phyloP scores from a whole-genome alignment of 2,113 vertebrate species.

The Passer montanus region DNA sequence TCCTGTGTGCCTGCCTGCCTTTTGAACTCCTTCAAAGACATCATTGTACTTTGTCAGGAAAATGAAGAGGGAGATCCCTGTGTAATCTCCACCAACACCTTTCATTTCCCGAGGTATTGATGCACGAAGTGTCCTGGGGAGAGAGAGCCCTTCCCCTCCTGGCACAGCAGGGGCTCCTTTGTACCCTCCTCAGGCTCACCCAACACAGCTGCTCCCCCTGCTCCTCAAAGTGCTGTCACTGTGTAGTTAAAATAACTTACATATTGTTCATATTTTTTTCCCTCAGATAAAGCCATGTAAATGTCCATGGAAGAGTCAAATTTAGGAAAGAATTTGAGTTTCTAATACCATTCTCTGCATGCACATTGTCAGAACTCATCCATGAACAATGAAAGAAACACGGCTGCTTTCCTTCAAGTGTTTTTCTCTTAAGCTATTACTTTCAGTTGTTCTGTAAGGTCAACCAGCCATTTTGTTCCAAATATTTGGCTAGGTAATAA shows the following conservation, averaged over 20 bases:
- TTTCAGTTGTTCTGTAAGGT: background rate
- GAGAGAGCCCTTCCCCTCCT: background rate
- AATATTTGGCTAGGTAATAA: background rate
- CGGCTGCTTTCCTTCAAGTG: background rate
- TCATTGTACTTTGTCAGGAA: background rate
- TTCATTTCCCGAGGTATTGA: background rate
- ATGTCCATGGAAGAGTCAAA: background rate
- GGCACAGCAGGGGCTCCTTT: background rate
- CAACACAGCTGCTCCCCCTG: background rate
- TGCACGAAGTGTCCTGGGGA: background rate
- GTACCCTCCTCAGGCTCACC: background rate
- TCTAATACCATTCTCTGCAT: accelerated
- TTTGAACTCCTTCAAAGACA: constrained; percentile 10
- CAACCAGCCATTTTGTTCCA: background rate
- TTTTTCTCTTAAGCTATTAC: background rate
- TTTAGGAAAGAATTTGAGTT: background rate
- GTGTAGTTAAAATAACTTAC: background rate
- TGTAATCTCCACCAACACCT: background rate
- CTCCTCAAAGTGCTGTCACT: background rate
- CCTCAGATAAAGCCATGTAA: background rate
- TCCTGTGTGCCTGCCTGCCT: background rate
- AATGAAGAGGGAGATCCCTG: constrained; percentile 32
- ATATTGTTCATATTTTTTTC: background rate
- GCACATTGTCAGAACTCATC: accelerated
- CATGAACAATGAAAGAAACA: background rate